Evolutionary conservation across 2,888 invertebrate genomes (phyloP).

Genomic region (Drosophila imparisetae): DNA sequence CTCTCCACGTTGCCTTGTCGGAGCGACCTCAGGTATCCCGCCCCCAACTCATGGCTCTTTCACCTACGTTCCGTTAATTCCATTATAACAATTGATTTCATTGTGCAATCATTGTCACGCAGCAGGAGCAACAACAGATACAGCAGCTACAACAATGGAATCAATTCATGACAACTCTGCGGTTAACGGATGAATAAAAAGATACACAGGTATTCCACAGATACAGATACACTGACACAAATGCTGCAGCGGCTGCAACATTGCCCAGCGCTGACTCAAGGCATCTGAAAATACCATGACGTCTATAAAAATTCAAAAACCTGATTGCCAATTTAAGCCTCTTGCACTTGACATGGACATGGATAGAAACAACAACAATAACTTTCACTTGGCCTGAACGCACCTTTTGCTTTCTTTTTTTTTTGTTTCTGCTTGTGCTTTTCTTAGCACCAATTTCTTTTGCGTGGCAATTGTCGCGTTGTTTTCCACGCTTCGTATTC

Average conservation of each 20-base stretch:
- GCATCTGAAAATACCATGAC: slow-evolving; percentile 32
- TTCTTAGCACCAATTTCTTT: slow-evolving; percentile 69
- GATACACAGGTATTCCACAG: slow-evolving; percentile 56
- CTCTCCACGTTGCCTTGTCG: background rate
- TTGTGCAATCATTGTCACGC: slow-evolving; percentile 77
- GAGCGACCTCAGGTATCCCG: slow-evolving; percentile 19
- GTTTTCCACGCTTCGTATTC: slow-evolving; percentile 36
- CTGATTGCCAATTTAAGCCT: slow-evolving; percentile 24
- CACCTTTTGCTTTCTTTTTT: slow-evolving; percentile 50
- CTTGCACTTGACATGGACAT: slow-evolving; percentile 40
- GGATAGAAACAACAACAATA: slow-evolving; percentile 18
- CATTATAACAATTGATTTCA: slow-evolving; percentile 80
- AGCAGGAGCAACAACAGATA: slow-evolving; percentile 33
- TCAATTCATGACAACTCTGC: slow-evolving; percentile 52
- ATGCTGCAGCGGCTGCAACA: slow-evolving; percentile 32
- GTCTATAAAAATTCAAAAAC: slow-evolving; percentile 33
- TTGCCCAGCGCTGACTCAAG: slow-evolving; percentile 57
- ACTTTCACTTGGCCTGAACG: slow-evolving; percentile 61
- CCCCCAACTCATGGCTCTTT: slow-evolving; percentile 48
- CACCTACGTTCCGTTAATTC: slow-evolving; percentile 69
- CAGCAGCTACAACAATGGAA: slow-evolving; percentile 49
- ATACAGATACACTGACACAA: slow-evolving; percentile 27
- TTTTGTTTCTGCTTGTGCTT: slow-evolving; percentile 19
- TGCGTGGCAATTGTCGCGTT: slow-evolving; percentile 59
- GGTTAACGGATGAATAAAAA: slow-evolving; percentile 55